These are phyloP conservation scores for Pseudopleuronectes americanus DNA, from an alignment of 2,797 vertebrate genomes.

Conservation along the genomic window DNA sequence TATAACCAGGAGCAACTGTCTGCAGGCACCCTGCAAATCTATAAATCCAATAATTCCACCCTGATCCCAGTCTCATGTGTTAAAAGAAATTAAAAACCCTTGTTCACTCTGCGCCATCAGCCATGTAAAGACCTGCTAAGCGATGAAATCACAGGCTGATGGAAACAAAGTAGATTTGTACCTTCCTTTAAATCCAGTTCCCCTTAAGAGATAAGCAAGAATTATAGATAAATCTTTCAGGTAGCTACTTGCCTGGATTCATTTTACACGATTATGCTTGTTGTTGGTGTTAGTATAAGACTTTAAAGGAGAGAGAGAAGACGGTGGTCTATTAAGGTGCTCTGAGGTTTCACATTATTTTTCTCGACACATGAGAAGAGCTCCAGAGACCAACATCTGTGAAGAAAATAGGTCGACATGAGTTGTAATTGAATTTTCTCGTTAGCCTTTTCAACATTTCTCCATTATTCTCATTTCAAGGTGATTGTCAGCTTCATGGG, in stretches of 20 bases:
- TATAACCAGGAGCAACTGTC: not conserved
- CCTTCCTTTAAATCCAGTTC: conserved; percentile 21
- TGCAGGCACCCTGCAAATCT: not conserved
- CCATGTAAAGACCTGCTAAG: conserved; percentile 8
- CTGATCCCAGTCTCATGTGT: not conserved
- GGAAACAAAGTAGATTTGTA: conserved; percentile 41
- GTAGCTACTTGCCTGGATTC: conserved; percentile 18
- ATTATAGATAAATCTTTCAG: conserved; percentile 36
- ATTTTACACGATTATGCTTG: conserved; percentile 7
- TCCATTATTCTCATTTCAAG: conserved; percentile 53
- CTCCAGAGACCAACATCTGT: conserved; percentile 20
- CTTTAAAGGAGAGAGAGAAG: not conserved
- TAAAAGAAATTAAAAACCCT: not conserved
- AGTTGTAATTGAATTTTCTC: conserved; percentile 46
- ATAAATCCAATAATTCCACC: not conserved
- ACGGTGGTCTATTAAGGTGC: conserved; percentile 6
- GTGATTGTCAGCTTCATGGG: conserved; percentile 46
- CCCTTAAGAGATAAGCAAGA: conserved; percentile 35
- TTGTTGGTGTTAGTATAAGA: conserved; percentile 1
- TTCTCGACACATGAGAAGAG: conserved; percentile 14
- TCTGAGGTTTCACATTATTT: conserved; percentile 4
- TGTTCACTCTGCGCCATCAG: not conserved
- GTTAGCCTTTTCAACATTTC: conserved; percentile 45
- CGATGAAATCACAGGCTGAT: conserved; percentile 47
- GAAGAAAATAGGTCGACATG: conserved; percentile 14